phyloP scores from a whole-genome alignment of 2,113 vertebrate species.

The Thamnophis sirtalis region DNA sequence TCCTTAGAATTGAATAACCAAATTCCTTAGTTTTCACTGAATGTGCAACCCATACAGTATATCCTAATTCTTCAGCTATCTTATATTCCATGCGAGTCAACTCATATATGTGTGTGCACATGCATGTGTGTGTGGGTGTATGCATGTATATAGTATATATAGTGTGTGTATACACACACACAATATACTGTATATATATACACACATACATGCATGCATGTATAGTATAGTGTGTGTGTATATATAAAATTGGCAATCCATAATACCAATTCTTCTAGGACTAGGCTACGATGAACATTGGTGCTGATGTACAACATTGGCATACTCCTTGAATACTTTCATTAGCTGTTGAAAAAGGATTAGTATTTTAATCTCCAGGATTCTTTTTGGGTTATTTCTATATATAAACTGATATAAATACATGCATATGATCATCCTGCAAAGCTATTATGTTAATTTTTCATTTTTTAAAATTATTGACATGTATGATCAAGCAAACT shows the following conservation, averaged over 20 bases:
- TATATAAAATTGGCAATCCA: no score
- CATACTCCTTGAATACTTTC: background rate
- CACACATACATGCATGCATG: no score
- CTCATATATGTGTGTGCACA: no score
- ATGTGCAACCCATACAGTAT: background rate
- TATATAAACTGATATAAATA: background rate
- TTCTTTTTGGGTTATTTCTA: background rate
- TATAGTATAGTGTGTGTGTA: no score
- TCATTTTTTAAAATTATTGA: background rate
- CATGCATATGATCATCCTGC: background rate
- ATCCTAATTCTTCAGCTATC: background rate
- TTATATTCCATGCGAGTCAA: no score
- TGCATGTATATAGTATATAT: no score
- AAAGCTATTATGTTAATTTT: background rate
- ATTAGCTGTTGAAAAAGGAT: background rate
- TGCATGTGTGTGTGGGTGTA: no score
- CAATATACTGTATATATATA: no score
- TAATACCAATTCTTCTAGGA: conserved; percentile 56
- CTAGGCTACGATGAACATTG: conserved; percentile 89
- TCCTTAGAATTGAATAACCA: background rate
- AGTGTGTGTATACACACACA: no score
- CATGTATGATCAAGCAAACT: background rate
- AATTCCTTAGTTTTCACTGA: background rate
- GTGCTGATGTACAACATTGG: fast-evolving
- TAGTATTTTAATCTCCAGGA: background rate